Evolutionary conservation across 1,140 invertebrate genomes (phyloP), one percentile per base, ranked within the genome.

Genomic region (Nasonia vitripennis): DNA sequence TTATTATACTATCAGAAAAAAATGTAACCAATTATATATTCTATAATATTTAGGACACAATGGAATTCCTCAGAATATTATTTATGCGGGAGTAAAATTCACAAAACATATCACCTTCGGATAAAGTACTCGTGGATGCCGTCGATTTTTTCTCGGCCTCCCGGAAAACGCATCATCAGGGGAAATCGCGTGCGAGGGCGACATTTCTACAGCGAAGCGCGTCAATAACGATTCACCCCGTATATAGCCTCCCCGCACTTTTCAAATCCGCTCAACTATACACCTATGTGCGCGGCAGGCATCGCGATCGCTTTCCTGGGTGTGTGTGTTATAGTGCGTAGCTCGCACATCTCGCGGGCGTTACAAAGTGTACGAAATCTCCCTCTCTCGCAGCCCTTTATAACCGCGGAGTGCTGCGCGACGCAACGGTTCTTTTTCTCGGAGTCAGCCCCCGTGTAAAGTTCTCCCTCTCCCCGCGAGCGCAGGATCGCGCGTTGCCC

Each of bases 391-490:
- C n/a, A 27, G 11, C 70, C 70, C 70, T 71, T 71, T 5, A 31
- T 71, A 71, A 31, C 70, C 70, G 70, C 70, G 27, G 70, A 71
- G 70, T 71, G 27, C 70, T 20, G 62, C 62, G 0, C 73, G 17
- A 48, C 80, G 70, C 37, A 10, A 62, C 80, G 48, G 70, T 31
- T 48, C 81, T 74, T 83, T 37, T 75, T 75, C n/a, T 83, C 48
- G 37, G 27, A 88, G 87, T 84, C 87, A 88, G 87, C 88, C 89
- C 88, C 89, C 89, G 88, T 86, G 91, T 89, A 91, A 91, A 89
- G 87, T 89, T 89, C 88, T 89, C n/a, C n/a, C 68, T 70, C 68
- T 6, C 27, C 23, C 68, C 27, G 23, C 27, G 68, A 88, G 88
- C 87, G 89, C 84, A 88, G 88, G 90, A 62, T 87, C 87, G 87